These are phyloP conservation scores for Todiramphus saurophagus DNA, from an alignment of 2,113 vertebrate species.

Conservation along the genomic window DNA sequence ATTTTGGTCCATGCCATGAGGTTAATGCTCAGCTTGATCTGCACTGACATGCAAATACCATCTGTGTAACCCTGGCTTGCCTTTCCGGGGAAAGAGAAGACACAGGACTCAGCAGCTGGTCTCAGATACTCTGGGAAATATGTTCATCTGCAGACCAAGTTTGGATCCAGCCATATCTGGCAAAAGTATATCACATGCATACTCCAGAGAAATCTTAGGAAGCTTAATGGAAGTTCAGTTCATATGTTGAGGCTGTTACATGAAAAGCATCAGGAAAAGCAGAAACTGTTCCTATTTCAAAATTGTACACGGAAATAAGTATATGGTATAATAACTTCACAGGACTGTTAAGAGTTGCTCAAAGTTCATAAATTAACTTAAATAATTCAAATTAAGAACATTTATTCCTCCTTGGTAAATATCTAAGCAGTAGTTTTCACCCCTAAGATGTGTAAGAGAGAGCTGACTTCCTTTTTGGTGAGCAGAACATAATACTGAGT, in stretches of 20 bases:
- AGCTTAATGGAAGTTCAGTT: slow-evolving; percentile 53
- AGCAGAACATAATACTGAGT: background rate
- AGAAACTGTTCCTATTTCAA: slow-evolving; percentile 32
- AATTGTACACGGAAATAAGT: background rate
- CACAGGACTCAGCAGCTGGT: slow-evolving; percentile 61
- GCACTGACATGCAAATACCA: slow-evolving; percentile 65
- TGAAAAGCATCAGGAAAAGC: slow-evolving; percentile 53
- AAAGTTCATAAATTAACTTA: background rate
- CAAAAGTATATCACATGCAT: slow-evolving; percentile 48
- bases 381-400: background rate
- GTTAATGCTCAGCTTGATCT: slow-evolving; percentile 60
- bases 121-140: slow-evolving; percentile 62
- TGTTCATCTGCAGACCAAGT: slow-evolving; percentile 43
- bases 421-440: background rate
- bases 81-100: slow-evolving; percentile 42
- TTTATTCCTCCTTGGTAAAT: background rate
- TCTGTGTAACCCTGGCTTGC: slow-evolving; percentile 50
- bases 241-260: slow-evolving; percentile 55
- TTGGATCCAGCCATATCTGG: slow-evolving; percentile 50
- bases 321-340: background rate
- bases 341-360: background rate
- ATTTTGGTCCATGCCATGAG: slow-evolving; percentile 63
- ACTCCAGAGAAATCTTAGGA: slow-evolving; percentile 53
- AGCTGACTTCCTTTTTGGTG: background rate
- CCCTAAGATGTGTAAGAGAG: background rate